Conservation (phyloP, 2,797 vertebrate genomes). For the Pangasius sanitwongsei region DNA sequence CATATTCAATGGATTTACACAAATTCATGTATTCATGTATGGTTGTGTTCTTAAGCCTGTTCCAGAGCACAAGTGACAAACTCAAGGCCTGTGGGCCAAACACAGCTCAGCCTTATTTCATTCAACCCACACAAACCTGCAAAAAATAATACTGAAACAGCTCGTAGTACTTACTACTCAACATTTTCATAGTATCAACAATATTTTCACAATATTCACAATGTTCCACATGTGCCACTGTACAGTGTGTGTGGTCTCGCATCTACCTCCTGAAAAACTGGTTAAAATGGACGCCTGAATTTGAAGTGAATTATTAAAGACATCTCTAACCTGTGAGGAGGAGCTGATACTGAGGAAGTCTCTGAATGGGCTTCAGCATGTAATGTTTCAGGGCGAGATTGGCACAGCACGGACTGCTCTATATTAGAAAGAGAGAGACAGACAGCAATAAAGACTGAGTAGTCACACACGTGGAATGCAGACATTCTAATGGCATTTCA, state of each 20-base stretch:
- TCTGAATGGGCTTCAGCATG: slow-evolving; percentile 95
- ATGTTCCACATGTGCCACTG: not conserved
- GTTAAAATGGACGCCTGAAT: not conserved
- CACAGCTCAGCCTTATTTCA: not conserved
- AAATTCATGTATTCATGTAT: not conserved
- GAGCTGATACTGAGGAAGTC: slow-evolving; percentile 95
- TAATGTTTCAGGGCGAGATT: slow-evolving; percentile 93
- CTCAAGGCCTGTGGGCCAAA: not conserved
- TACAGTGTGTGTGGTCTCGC: not conserved
- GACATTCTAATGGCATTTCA: not conserved
- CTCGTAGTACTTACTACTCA: not conserved
- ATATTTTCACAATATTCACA: not conserved
- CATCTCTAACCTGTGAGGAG: slow-evolving; percentile 87
- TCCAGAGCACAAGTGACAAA: not conserved
- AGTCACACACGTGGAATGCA: slow-evolving; percentile 11
- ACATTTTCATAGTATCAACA: not conserved
- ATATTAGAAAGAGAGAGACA: slow-evolving; percentile 50
- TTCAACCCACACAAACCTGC: not conserved
- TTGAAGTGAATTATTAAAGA: not conserved
- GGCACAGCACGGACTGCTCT: slow-evolving; percentile 91
- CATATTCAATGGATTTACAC: not conserved
- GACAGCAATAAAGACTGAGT: not conserved
- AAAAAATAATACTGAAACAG: not conserved
- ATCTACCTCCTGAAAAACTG: not conserved
- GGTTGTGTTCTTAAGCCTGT: not conserved